These are phyloP conservation scores for Trissoscelio sp. DNA, from an alignment of 2,888 invertebrate species.

Conservation along the genomic window DNA sequence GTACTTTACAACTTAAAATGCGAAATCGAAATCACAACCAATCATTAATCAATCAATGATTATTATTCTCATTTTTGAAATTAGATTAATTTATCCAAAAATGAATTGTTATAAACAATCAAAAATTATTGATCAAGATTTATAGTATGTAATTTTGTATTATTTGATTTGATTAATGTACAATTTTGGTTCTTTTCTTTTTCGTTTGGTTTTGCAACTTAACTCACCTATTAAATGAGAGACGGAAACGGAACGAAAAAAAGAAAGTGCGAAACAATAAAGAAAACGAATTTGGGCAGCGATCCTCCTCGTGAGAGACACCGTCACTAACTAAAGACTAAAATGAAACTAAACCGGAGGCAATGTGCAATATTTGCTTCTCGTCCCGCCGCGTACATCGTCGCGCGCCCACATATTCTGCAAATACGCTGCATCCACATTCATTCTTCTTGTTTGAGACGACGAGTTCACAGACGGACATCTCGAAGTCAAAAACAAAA, in stretches of 20 bases:
- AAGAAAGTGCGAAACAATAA: conserved; percentile 10
- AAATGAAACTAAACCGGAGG: conserved; percentile 64
- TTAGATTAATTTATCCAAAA: too few species aligned
- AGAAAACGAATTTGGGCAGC: conserved; percentile 58
- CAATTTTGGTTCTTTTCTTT: too few species aligned
- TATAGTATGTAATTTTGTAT: too few species aligned
- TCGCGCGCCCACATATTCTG: conserved; percentile 68
- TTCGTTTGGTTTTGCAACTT: background rate
- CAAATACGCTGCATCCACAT: conserved; percentile 64
- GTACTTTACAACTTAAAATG: conserved; percentile 24
- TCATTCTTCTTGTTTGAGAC: conserved; percentile 21
- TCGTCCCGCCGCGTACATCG: conserved; percentile 59
- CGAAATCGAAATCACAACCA: background rate
- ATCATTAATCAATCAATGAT: background rate
- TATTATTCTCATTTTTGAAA: too few species aligned
- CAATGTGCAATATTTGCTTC: conserved; percentile 67
- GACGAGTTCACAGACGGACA: background rate
- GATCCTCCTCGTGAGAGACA: conserved; percentile 73
- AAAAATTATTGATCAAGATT: too few species aligned
- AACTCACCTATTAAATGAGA: conserved; percentile 49
- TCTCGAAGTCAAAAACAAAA: conserved; percentile 19
- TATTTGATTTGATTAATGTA: too few species aligned
- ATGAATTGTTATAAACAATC: too few species aligned
- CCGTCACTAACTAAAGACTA: conserved; percentile 72
- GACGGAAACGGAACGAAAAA: conserved; percentile 13